Evolutionary conservation across 2,113 vertebrate genomes (phyloP), one percentile per base, ranked within the genome.

Genomic region (Nematolebias whitei): DNA sequence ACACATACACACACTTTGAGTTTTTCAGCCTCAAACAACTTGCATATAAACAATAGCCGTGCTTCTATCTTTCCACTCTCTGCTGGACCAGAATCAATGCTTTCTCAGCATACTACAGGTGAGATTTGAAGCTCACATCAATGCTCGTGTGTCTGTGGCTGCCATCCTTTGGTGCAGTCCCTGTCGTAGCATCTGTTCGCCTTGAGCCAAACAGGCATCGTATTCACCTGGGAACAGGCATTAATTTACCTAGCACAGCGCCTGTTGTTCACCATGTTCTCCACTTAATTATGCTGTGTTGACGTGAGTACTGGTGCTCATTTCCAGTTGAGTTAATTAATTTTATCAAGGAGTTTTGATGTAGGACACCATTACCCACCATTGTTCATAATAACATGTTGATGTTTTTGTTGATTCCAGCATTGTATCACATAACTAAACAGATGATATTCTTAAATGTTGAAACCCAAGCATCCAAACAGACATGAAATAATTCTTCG

Each of bases 51-150:
- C 82, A 88, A 82, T 83, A 79, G 65, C 83, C 67, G 73, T 6
- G 71, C 82, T 68, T 77, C 78, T 63, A 49, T 80, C 78, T 74
- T 64, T 58, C 45, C 14, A 74, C 58, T 73, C 76, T 69, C 50
- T 80, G 79, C 80, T 91, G 90, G 90, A 91, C 55, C 23, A 50
- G 72, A 88, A 91, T 92, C 86, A 91, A 82, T 85, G 74, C 52
- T 38, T 73, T 86, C 76, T 79, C 50, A 2, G 51, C 76, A 72
- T 89, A 89, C 89, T 89, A 90, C 89, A 92, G 89, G 91, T 90
- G 87, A 91, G 83, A 88, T 88, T 93, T 92, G 92, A 92, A 91
- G 92, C 86, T 58, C 69, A 90, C 91, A 89, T 92, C 90, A 93
- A 92, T 90, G 86, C 79, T 18, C 0, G 67, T 55, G 76, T 61